phyloP scores from a whole-genome alignment of 1,140 invertebrate genomes.

The Dinoponera quadriceps region DNA sequence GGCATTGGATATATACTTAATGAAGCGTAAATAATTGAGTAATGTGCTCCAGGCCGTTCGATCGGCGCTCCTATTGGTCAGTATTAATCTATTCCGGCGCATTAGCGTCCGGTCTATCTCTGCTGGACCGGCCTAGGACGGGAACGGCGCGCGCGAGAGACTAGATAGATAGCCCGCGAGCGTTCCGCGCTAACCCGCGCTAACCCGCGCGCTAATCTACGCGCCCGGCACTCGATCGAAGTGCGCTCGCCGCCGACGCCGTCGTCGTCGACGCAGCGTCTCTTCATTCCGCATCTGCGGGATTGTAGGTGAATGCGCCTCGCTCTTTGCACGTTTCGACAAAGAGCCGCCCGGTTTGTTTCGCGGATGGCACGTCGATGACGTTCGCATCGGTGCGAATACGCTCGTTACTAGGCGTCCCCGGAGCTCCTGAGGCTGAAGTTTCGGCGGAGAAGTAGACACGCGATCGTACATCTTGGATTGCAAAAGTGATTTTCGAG shows the following conservation, averaged over 20 bases:
- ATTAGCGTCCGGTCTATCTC: constrained; percentile 83
- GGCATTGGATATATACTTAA: constrained; percentile 86
- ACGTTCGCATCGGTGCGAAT: no score
- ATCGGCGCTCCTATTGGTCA: constrained; percentile 85
- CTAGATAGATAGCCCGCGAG: constrained; percentile 56
- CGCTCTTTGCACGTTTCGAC: no score
- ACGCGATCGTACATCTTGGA: no score
- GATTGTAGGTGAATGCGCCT: no score
- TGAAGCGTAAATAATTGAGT: constrained; percentile 87
- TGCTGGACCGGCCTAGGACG: constrained; percentile 73
- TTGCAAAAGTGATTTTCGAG: no score
- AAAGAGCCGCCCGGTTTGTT: no score
- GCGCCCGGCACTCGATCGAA: constrained; percentile 1
- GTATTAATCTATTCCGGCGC: constrained; percentile 86
- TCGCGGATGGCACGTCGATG: no score
- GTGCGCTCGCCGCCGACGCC: neutral
- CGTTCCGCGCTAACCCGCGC: constrained; percentile 31
- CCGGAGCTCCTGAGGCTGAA: no score
- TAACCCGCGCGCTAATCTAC: constrained; percentile 21
- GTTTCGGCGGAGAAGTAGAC: no score
- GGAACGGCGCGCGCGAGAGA: constrained; percentile 41
- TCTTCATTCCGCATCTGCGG: no score
- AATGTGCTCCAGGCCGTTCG: constrained; percentile 85
- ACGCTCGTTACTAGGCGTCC: no score
- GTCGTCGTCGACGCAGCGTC: no score